These are phyloP conservation scores for Volucella inanis DNA, from an alignment of 2,888 invertebrate species.

Conservation along the genomic window DNA sequence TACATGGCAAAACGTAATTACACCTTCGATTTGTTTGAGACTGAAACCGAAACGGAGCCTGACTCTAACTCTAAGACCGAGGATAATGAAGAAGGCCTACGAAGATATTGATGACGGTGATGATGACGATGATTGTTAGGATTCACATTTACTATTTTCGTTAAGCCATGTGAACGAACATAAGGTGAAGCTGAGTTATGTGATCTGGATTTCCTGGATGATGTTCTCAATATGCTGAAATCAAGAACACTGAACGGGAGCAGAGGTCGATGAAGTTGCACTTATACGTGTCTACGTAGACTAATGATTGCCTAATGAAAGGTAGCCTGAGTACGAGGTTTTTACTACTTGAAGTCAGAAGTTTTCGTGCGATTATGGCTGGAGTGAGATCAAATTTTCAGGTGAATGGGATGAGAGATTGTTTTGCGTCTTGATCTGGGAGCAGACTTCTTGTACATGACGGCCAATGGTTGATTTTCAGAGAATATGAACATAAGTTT, in stretches of 20 bases:
- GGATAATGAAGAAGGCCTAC: too few relatives aligned
- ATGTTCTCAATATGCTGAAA: not conserved
- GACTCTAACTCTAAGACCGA: too few relatives aligned
- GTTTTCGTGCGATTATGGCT: too few relatives aligned
- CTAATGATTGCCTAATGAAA: constrained; percentile 65
- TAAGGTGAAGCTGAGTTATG: constrained; percentile 43
- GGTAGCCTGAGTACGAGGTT: constrained; percentile 25
- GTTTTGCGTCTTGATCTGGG: too few relatives aligned
- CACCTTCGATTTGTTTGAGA: constrained; percentile 35
- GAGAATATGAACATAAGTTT: too few relatives aligned
- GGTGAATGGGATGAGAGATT: too few relatives aligned
- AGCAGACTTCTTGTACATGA: too few relatives aligned
- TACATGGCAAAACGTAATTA: constrained; percentile 70
- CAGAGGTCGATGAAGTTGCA: constrained; percentile 70
- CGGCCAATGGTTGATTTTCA: too few relatives aligned
- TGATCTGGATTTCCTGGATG: constrained; percentile 60
- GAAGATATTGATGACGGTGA: not conserved
- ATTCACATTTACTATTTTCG: constrained; percentile 2
- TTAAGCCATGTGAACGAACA: constrained; percentile 20
- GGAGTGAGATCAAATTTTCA: too few relatives aligned
- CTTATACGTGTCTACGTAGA: constrained; percentile 58
- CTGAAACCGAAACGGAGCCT: not conserved
- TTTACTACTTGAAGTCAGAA: constrained; percentile 44
- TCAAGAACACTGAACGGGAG: constrained; percentile 48
- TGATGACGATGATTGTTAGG: constrained; percentile 22